These are phyloP conservation scores for Elymnias hypermnestra DNA, from an alignment of 1,140 invertebrate species.

Conservation along the genomic window DNA sequence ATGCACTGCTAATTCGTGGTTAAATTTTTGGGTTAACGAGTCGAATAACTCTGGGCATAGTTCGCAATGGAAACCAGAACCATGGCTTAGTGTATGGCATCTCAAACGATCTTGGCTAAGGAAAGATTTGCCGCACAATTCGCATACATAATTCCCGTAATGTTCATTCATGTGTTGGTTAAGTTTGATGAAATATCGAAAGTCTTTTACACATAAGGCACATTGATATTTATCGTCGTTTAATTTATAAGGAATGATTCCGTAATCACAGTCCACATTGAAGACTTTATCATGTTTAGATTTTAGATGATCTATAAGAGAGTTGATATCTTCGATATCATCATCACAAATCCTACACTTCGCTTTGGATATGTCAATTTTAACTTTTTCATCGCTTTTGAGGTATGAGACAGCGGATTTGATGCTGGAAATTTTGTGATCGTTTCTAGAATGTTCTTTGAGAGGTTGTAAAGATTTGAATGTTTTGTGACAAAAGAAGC, in stretches of 20 bases:
- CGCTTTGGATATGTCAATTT: constrained; percentile 48
- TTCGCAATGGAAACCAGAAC: constrained; percentile 38
- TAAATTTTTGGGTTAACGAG: constrained; percentile 38
- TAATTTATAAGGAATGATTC: constrained; percentile 54
- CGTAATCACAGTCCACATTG: constrained; percentile 29
- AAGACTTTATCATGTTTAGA: constrained; percentile 24
- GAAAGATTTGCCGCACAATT: constrained; percentile 85
- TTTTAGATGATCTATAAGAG: constrained; percentile 42
- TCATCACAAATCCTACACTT: constrained; percentile 37
- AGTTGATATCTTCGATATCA: constrained; percentile 23
- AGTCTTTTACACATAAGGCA: constrained; percentile 52
- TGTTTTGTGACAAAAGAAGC: constrained; percentile 55
- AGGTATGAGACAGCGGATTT: constrained; percentile 55
- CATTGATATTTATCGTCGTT: constrained; percentile 49
- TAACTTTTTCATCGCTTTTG: constrained; percentile 59
- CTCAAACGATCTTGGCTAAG: constrained; percentile 49
- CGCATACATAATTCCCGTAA: constrained; percentile 81
- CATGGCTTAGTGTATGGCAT: constrained; percentile 45
- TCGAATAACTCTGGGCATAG: constrained; percentile 43
- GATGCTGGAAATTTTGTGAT: constrained; percentile 40
- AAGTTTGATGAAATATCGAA: constrained; percentile 67
- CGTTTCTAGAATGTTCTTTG: constrained; percentile 44
- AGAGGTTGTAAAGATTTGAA: constrained; percentile 40
- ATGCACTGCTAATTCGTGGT: constrained; percentile 43
- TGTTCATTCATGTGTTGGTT: constrained; percentile 70